A percentile compares a stretch with the other conserved stretches of the same genome.
phyloP scores from a whole-genome alignment of 2,797 vertebrate genomes.

The Austrolebias charrua region DNA sequence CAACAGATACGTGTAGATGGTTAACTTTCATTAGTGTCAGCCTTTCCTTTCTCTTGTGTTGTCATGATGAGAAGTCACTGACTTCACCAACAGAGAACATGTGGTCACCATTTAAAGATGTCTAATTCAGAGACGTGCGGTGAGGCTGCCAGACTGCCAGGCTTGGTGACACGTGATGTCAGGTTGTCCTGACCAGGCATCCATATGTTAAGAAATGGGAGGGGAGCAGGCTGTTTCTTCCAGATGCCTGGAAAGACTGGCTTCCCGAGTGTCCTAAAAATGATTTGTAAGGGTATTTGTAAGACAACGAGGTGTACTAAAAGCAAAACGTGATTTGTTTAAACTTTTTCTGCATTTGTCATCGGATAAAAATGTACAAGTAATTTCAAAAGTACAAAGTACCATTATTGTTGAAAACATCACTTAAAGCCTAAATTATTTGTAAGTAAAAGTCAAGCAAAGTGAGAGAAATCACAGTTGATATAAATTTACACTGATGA shows the following conservation, averaged over 20 bases:
- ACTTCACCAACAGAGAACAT: neutral
- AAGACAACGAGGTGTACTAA: no score
- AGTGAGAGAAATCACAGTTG: slow-evolving; percentile 81
- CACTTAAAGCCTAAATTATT: neutral
- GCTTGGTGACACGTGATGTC: neutral
- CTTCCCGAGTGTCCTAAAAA: neutral
- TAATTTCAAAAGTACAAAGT: no score
- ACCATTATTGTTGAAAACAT: no score
- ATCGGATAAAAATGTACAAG: no score
- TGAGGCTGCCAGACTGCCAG: neutral
- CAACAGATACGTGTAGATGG: neutral
- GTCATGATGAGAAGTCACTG: neutral
- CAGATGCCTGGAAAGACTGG: neutral
- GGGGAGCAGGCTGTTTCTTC: neutral
- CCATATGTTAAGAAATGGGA: neutral
- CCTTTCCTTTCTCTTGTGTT: neutral
- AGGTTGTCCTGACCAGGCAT: neutral
- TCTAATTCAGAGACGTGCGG: neutral
- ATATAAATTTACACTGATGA: slow-evolving; percentile 71
- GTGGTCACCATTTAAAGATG: neutral
- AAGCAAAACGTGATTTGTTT: no score
- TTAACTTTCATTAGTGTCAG: no score
- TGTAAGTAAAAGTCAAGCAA: slow-evolving; percentile 83
- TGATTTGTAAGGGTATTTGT: neutral
- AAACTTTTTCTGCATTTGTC: no score